phyloP scores from a whole-genome alignment of 2,797 vertebrate genomes.

The Labeo calbasu region DNA sequence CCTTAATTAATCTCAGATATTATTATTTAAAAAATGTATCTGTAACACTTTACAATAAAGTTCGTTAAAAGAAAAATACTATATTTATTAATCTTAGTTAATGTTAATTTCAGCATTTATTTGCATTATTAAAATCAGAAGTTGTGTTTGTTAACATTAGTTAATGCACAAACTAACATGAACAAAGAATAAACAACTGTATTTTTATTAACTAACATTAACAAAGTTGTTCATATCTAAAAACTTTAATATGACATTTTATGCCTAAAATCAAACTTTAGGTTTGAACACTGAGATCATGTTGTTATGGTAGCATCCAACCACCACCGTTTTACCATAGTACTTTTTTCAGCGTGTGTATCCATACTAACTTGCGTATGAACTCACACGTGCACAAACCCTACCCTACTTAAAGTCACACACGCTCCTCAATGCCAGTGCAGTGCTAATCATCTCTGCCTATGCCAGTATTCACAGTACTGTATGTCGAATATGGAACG shows the following conservation, averaged over 20 bases:
- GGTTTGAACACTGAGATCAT: neutral
- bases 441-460: slow-evolving; percentile 3
- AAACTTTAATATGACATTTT: neutral
- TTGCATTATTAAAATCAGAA: no score
- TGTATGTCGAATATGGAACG: slow-evolving; percentile 8
- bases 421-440: neutral
- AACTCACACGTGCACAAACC: neutral
- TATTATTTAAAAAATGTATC: no score
- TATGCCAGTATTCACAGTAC: slow-evolving; percentile 15
- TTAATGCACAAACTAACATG: no score
- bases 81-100: no score
- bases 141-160: no score
- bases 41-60: no score
- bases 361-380: neutral
- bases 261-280: neutral
- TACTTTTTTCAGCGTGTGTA: no score
- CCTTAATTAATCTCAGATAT: neutral
- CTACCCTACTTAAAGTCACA: neutral
- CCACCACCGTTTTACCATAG: neutral
- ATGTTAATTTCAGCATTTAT: no score
- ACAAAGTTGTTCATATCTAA: neutral
- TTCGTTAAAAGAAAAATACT: no score
- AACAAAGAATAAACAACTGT: no score
- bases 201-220: no score
- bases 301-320: neutral